Base-by-base conservation (phyloP, 2,888 invertebrate species). In the Trichogramma evanescens region DNA sequence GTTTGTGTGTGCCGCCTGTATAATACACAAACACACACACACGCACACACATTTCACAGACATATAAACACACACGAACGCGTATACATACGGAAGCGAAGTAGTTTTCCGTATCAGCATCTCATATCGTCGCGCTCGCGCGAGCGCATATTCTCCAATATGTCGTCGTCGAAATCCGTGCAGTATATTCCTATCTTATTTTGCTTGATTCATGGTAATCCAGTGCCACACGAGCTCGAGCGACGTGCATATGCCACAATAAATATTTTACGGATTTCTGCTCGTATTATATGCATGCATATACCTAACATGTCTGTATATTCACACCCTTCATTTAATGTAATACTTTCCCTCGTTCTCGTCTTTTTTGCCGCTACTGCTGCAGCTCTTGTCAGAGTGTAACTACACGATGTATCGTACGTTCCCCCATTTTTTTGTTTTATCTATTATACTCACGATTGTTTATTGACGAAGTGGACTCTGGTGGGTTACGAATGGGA, bases 401-500 rank as follows among this genome's bases (percentile, higher is more conserved):
- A 26, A 26, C 26, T 26, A 2, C 26, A 26, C 26, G 26, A 26
- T 26, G 26, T 26, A 26, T 26, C 26, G 26, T 26, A 26, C 26
- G 26, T 26, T 26, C 26, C 26, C 26, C 26, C 26, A 26, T 26
- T 26, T 26, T 26, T 26, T 26, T 26, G 26, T 26, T 26, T 26
- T 26, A 26, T 26, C 26, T 26, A 26, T 26, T 26, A 26, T 26
- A 26, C 26, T 26, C 68, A 73, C 74, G 75, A 77, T 77, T 77
- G 74, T 77, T 77, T 77, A 77, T 77, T 77, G 76, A 76, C 75
- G 76, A 76, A 75, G 74, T 73, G 74, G 72, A 72, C 75, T 72
- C 71, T 68, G 67, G 26, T 68, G 70, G 70, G 66, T 63, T 66
- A 61, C 65, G 26, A 26, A 26, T 26, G 69, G 70, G 73, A 73